These are phyloP conservation scores for Hipparchia semele DNA, from an alignment of 2,888 invertebrate species.

Conservation along the genomic window DNA sequence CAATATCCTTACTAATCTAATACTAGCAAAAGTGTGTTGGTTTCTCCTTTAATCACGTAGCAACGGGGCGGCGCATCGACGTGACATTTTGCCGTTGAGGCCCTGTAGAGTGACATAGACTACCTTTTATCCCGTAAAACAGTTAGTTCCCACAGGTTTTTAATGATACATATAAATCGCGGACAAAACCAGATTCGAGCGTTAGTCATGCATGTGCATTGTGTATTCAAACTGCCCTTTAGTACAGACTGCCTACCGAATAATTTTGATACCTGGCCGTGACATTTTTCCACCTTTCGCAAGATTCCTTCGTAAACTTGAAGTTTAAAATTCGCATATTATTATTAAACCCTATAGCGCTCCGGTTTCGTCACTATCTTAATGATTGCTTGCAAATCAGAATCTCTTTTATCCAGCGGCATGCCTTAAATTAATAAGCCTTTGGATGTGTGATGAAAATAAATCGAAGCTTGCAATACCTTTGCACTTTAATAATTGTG, in stretches of 20 bases:
- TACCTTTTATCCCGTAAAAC: too few relatives aligned
- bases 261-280: slow-evolving; percentile 66
- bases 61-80: too few relatives aligned
- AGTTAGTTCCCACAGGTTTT: neutral
- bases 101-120: too few relatives aligned
- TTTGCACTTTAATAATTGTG: neutral
- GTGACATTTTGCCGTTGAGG: too few relatives aligned
- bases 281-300: slow-evolving; percentile 68
- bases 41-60: too few relatives aligned
- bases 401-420: slow-evolving; percentile 28
- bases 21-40: too few relatives aligned
- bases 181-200: neutral
- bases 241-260: slow-evolving; percentile 51
- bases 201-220: slow-evolving; percentile 1
- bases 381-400: slow-evolving; percentile 51
- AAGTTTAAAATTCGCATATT: slow-evolving; percentile 59
- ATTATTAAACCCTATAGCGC: slow-evolving; percentile 54
- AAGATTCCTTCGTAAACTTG: slow-evolving; percentile 59
- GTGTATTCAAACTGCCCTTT: slow-evolving; percentile 56
- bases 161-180: neutral
- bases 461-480: slow-evolving; percentile 35
- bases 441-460: slow-evolving; percentile 43
- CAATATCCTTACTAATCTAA: too few relatives aligned
- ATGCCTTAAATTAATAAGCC: slow-evolving; percentile 44
- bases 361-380: slow-evolving; percentile 65